phyloP scores from a whole-genome alignment of 1,140 invertebrate species.

The Periplaneta americana region DNA sequence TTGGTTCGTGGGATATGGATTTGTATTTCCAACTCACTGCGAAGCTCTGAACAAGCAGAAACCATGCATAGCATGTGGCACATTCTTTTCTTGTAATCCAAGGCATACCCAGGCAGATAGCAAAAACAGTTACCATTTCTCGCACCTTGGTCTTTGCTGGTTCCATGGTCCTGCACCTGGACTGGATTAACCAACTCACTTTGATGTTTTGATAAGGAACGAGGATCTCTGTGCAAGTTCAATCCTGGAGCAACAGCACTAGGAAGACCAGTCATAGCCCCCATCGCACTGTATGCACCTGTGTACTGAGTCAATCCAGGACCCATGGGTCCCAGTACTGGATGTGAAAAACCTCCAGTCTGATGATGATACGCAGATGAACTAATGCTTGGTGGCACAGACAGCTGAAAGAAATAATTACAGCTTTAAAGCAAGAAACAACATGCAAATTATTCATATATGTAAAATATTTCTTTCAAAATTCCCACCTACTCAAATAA shows the following conservation, averaged over 20 bases:
- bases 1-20: too few relatives aligned
- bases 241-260: constrained; percentile 53
- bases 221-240: constrained; percentile 42
- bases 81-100: neutral
- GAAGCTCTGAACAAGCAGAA: neutral
- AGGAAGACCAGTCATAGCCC: constrained; percentile 40
- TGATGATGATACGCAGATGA: constrained; percentile 25
- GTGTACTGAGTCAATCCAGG: constrained; percentile 43
- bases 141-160: constrained; percentile 32
- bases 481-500: too few relatives aligned
- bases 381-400: constrained; percentile 49
- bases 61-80: neutral
- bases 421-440: neutral
- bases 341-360: constrained; percentile 40
- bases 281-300: constrained; percentile 33
- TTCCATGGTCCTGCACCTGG: constrained; percentile 36
- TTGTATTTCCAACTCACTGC: too few relatives aligned
- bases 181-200: constrained; percentile 58
- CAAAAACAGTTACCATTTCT: constrained; percentile 7
- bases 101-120: constrained; percentile 7
- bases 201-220: constrained; percentile 46
- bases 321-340: constrained; percentile 47
- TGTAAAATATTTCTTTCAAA: too few relatives aligned
- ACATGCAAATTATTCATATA: neutral
- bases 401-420: constrained; percentile 45